phyloP scores from a whole-genome alignment of 2,888 invertebrate genomes.

The Idaea dimidiata region DNA sequence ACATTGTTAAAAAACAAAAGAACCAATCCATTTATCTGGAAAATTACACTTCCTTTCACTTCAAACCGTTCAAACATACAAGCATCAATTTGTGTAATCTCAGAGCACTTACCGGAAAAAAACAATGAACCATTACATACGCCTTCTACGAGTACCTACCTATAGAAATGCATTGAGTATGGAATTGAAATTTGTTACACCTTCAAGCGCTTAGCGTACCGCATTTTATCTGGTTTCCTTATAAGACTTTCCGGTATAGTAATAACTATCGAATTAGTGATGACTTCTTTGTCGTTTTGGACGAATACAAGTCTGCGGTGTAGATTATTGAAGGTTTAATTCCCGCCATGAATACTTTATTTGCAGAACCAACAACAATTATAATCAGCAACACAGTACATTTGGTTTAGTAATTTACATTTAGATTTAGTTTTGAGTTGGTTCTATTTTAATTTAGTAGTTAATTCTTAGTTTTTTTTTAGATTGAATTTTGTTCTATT shows the following conservation, averaged over 20 bases:
- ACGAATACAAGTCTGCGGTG: too few relatives aligned
- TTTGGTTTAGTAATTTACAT: too few relatives aligned
- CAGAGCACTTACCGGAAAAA: conserved; percentile 58
- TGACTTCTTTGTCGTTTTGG: too few relatives aligned
- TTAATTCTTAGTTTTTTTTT: too few relatives aligned
- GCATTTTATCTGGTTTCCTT: conserved; percentile 10
- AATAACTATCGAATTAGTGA: too few relatives aligned
- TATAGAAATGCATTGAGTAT: conserved; percentile 17
- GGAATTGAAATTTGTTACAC: conserved; percentile 14
- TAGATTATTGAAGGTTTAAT: too few relatives aligned
- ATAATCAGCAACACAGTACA: too few relatives aligned
- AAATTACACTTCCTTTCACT: conserved; percentile 66
- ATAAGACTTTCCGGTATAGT: background rate
- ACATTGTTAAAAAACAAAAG: conserved; percentile 56
- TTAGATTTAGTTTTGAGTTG: too few relatives aligned
- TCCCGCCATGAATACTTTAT: too few relatives aligned
- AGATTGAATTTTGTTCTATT: too few relatives aligned
- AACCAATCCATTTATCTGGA: conserved; percentile 51
- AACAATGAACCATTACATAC: conserved; percentile 67
- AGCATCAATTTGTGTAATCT: conserved; percentile 65
- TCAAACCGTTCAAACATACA: conserved; percentile 60
- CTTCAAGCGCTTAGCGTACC: conserved; percentile 2
- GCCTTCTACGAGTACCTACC: conserved; percentile 37
- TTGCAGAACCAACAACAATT: too few relatives aligned
- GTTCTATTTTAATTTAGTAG: too few relatives aligned